Evolutionary conservation across 2,888 invertebrate species (phyloP).

Genomic region (Pammene fasciana): DNA sequence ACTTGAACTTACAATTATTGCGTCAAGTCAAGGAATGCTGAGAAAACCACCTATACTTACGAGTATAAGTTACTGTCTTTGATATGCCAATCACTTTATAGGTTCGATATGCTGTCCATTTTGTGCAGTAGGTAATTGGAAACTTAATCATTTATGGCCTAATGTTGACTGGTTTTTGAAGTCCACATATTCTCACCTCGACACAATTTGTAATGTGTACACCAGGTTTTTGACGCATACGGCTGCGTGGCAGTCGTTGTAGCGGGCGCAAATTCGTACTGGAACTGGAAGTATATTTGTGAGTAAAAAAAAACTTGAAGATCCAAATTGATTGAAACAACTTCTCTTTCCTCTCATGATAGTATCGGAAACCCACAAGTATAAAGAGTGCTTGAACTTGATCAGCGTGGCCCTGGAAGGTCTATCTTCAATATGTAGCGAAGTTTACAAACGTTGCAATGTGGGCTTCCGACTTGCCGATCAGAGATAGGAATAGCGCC

Average conservation of each 20-base stretch:
- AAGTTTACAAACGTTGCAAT: background rate
- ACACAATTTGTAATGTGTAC: constrained; percentile 5
- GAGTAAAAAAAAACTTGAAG: no score
- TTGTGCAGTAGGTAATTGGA: constrained; percentile 8
- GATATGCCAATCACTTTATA: constrained; percentile 23
- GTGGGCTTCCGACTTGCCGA: background rate
- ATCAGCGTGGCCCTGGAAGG: background rate
- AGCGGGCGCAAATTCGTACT: background rate
- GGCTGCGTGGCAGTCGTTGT: background rate
- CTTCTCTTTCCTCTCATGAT: background rate
- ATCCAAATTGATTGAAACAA: no score
- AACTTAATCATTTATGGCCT: background rate
- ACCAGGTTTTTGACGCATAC: constrained; percentile 3
- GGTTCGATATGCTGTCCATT: constrained; percentile 10
- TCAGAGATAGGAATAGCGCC: background rate
- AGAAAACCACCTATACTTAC: background rate
- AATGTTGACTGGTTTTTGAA: background rate
- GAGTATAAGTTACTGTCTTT: constrained; percentile 8
- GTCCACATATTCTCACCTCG: constrained; percentile 10
- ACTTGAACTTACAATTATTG: constrained; percentile 3
- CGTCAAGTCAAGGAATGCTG: constrained; percentile 2
- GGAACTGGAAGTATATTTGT: background rate
- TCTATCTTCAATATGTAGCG: background rate
- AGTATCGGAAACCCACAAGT: no score
- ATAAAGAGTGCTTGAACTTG: no score